These are phyloP conservation scores for Rhinopomastus cyanomelas DNA, from an alignment of 2,113 vertebrate species.

Conservation along the genomic window DNA sequence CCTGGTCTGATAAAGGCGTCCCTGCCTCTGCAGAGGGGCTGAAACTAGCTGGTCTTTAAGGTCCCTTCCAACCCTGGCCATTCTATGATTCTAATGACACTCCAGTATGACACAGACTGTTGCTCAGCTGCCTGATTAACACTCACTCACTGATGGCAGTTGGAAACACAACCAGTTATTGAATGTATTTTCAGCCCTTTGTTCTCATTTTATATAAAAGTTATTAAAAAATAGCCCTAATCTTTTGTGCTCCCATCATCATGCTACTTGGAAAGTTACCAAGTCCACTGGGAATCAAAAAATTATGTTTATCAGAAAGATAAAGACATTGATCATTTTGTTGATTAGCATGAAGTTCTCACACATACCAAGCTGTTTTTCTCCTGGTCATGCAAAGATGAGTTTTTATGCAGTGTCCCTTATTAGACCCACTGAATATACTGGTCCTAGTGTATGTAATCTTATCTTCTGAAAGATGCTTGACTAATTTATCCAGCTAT, in stretches of 20 bases:
- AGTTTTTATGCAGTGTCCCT: background rate
- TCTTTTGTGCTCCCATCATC: background rate
- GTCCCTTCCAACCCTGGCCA: no score
- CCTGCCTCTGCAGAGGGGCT: no score
- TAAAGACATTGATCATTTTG: background rate
- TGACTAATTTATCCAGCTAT: background rate
- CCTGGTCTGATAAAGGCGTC: no score
- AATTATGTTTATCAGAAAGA: background rate
- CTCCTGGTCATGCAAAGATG: background rate
- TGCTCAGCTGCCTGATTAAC: conserved; percentile 16
- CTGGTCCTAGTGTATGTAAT: no score
- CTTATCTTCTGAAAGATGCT: background rate
- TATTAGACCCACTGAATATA: background rate
- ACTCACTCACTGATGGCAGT: background rate
- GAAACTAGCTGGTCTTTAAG: no score
- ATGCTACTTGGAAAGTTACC: background rate
- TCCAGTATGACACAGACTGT: background rate
- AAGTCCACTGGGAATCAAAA: background rate
- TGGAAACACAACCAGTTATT: background rate
- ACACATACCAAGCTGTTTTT: background rate
- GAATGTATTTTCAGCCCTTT: background rate
- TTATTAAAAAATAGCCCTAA: background rate
- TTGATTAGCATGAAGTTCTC: background rate
- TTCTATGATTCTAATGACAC: background rate
- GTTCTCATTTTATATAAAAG: background rate